Evolutionary conservation across 2,888 invertebrate genomes (phyloP), one percentile per base, ranked within the genome.

Genomic region (Ferrisia virgata): DNA sequence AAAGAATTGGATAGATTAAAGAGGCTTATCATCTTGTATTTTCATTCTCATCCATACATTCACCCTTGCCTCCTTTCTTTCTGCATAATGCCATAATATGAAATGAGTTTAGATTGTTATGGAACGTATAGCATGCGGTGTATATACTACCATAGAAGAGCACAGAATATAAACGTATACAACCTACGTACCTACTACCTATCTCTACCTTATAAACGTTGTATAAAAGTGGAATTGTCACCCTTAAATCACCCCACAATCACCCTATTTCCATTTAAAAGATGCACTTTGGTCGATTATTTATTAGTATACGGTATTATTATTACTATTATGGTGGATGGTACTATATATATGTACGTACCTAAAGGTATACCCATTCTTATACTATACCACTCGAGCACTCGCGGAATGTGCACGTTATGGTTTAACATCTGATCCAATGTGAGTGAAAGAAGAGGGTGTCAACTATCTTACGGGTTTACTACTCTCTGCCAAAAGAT

Each of bases 201-300:
- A n/a, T n/a, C n/a, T n/a, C n/a, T n/a, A n/a, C n/a, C n/a, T n/a
- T n/a, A 53, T 53, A 69, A 82, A 69, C 82, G 82, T 69, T 82
- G 72, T 69, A 40, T 81, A 43, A 82, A 82, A 82, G 40, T 40
- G 39, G 43, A 22, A 69, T 69, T 82, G 82, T 82, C 82, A 82
- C 82, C 82, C 82, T 82, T 82, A 82, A 82, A 82, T 82, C 82
- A 82, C 82, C 82, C 82, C 33, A 69, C 58, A 82, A 82, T 82
- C 82, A 82, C 82, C 82, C 82, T 43, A 82, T 69, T 82, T 33
- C 53, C 81, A 81, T 81, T 81, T 53, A 58, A 81, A 53, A 47
- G 33, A 81, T 69, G 64, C 82, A 82, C 82, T 82, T 82, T 69
- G 82, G 82, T 64, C 36, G 82, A 82, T 82, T 82, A 82, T 82